A percentile compares a stretch with the other conserved stretches of the same genome.
Evolutionary conservation across 2,888 invertebrate species (phyloP).

Genomic region (Phengaris arion): DNA sequence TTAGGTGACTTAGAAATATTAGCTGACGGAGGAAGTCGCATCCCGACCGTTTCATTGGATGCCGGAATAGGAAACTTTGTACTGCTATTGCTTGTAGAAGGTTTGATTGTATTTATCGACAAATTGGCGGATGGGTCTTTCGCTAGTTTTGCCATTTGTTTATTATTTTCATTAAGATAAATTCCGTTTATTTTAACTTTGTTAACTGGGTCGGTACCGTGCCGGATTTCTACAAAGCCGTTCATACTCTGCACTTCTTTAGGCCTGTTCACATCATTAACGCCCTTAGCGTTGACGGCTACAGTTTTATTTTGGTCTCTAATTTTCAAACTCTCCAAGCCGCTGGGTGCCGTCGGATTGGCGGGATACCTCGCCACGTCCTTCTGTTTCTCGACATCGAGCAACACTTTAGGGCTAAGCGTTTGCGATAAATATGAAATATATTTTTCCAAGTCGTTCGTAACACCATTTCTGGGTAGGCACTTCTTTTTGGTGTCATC

Average conservation of each 20-base stretch:
- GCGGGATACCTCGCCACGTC: slow-evolving; percentile 44
- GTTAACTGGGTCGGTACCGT: slow-evolving; percentile 51
- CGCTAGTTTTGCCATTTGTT: slow-evolving; percentile 44
- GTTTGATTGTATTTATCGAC: slow-evolving; percentile 45
- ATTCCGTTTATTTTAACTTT: slow-evolving; percentile 54
- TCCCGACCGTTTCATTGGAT: slow-evolving; percentile 49
- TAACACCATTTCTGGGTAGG: slow-evolving; percentile 70
- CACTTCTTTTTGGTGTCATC: slow-evolving; percentile 70
- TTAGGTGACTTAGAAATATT: slow-evolving; percentile 53
- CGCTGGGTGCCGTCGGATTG: slow-evolving; percentile 42
- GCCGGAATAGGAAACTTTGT: slow-evolving; percentile 59
- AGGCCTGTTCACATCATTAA: slow-evolving; percentile 54
- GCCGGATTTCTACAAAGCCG: slow-evolving; percentile 64
- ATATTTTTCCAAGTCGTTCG: slow-evolving; percentile 73
- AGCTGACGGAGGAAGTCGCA: slow-evolving; percentile 56
- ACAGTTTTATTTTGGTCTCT: slow-evolving; percentile 54
- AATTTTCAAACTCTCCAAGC: slow-evolving; percentile 49
- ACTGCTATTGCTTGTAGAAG: slow-evolving; percentile 25
- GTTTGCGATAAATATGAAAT: slow-evolving; percentile 74
- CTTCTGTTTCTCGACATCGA: slow-evolving; percentile 65
- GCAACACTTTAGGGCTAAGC: slow-evolving; percentile 70
- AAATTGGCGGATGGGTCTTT: slow-evolving; percentile 67
- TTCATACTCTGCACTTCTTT: slow-evolving; percentile 61
- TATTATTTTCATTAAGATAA: slow-evolving; percentile 58
- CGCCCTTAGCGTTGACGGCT: slow-evolving; percentile 50